Percentiles rank a stretch among this genome's conserved stretches.
phyloP scores from a whole-genome alignment of 2,888 invertebrate genomes.

The Noctua comes region DNA sequence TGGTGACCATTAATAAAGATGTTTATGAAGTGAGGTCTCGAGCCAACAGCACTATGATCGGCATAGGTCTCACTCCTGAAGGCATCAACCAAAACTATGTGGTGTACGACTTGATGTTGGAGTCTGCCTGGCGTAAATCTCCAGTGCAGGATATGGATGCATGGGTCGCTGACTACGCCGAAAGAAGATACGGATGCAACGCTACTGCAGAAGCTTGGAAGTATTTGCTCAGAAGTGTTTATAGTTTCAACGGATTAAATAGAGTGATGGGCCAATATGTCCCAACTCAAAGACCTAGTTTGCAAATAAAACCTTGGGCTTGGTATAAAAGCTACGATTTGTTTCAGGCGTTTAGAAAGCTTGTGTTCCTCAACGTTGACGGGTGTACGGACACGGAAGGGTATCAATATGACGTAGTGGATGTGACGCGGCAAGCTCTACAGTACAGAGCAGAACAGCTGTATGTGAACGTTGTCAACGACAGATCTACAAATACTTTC shows the following conservation, averaged over 20 bases:
- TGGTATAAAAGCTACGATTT: conserved; percentile 93
- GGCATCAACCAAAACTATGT: conserved; percentile 99
- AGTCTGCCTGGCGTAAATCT: conserved; percentile 93
- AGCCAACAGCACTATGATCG: conserved; percentile 95
- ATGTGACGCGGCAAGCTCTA: conserved; percentile 95
- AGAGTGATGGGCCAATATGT: conserved; percentile 94
- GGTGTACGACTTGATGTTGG: conserved; percentile 97
- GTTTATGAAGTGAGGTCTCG: conserved; percentile 91
- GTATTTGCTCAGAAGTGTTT: conserved; percentile 92
- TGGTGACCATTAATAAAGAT: conserved; percentile 92
- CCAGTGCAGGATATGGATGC: conserved; percentile 90
- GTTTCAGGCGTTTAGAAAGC: conserved; percentile 88
- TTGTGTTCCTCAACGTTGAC: conserved; percentile 75
- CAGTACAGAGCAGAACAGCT: conserved; percentile 93
- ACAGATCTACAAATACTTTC: conserved; percentile 73
- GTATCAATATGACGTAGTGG: conserved; percentile 95
- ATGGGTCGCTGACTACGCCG: conserved; percentile 93
- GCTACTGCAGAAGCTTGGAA: conserved; percentile 92
- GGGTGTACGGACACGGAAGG: conserved; percentile 77
- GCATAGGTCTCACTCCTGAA: conserved; percentile 97
- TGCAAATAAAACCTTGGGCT: conserved; percentile 91
- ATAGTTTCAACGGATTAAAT: conserved; percentile 92
- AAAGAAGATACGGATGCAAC: conserved; percentile 93
- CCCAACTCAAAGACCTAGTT: conserved; percentile 91
- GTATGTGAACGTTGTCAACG: conserved; percentile 90